Conservation (phyloP, 2,888 invertebrate species). For the Himalopsyche anomala region DNA sequence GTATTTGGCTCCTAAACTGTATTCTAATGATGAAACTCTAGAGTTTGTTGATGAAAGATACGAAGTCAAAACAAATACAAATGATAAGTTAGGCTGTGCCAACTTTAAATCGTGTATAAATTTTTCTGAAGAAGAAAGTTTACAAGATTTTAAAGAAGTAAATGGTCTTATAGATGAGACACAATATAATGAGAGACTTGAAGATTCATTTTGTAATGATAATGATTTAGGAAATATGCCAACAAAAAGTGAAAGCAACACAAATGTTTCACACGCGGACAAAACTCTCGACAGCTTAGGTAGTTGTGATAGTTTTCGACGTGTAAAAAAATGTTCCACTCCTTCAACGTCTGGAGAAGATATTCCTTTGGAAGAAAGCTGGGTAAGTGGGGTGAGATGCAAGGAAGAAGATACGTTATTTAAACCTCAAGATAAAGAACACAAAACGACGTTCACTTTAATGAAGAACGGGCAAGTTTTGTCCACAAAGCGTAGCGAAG, state of each 20-base stretch:
- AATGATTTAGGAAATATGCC: background rate
- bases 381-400: background rate
- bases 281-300: background rate
- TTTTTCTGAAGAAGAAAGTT: background rate
- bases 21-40: background rate
- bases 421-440: background rate
- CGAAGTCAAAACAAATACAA: background rate
- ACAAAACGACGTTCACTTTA: background rate
- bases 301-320: background rate
- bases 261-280: background rate
- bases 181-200: background rate
- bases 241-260: background rate
- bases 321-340: background rate
- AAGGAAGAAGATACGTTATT: background rate
- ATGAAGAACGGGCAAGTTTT: background rate
- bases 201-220: background rate
- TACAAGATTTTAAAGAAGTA: background rate
- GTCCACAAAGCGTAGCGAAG: background rate
- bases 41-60: background rate
- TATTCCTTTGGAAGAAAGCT: conserved; percentile 4
- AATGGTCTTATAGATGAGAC: background rate
- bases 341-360: background rate
- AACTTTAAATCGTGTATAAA: background rate
- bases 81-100: background rate
- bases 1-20: background rate